Percentiles rank a stretch among this genome's conserved stretches.
These are phyloP conservation scores for Chionodraco myersi DNA, from an alignment of 2,113 vertebrate genomes.

Conservation along the genomic window DNA sequence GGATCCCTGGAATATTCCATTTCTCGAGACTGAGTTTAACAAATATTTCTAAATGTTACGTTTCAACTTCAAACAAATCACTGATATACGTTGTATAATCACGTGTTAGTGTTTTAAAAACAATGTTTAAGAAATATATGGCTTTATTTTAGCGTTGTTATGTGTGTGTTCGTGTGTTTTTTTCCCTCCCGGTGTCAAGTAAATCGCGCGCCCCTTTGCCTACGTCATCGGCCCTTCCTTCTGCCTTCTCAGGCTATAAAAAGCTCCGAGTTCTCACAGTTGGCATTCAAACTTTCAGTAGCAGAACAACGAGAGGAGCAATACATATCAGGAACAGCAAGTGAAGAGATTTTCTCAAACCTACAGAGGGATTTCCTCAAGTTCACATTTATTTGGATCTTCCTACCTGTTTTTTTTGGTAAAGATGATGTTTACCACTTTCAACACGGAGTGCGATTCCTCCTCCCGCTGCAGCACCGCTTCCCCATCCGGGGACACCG, in stretches of 20 bases:
- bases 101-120: accelerated
- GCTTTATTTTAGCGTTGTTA: background rate
- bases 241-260: conserved; percentile 47
- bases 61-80: background rate
- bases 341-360: conserved; percentile 30
- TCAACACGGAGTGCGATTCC: conserved; percentile 91
- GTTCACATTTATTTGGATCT: conserved; percentile 49
- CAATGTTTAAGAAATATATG: accelerated
- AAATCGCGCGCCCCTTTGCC: background rate
- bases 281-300: conserved; percentile 72
- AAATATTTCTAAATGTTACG: background rate
- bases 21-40: conserved; percentile 20
- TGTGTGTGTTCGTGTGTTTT: conserved; percentile 40
- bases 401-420: background rate
- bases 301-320: background rate
- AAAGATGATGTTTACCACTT: conserved; percentile 90
- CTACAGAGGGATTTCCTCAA: conserved; percentile 47
- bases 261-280: background rate
- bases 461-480: conserved; percentile 97
- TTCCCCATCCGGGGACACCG: conserved; percentile 89
- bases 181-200: background rate
- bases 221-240: conserved; percentile 62
- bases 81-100: accelerated
- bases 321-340: background rate
- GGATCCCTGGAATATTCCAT: conserved; percentile 85